Conservation (phyloP, 2,888 invertebrate species). For the Apodemia zela region DNA sequence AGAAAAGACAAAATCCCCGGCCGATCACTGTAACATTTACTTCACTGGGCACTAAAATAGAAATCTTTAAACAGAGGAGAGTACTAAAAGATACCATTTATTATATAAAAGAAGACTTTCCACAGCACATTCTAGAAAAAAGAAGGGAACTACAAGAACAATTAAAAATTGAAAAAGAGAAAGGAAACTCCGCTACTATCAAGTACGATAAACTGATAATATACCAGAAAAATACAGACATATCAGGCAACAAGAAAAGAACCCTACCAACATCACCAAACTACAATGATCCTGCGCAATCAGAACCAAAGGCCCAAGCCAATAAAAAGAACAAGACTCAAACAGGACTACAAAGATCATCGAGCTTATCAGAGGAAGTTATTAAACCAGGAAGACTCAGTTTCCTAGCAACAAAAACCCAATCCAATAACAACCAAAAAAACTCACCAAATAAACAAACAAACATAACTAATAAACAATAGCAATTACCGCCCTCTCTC, state of each 20-base stretch:
- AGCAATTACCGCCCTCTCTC: neutral
- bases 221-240: neutral
- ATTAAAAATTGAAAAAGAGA: constrained; percentile 20
- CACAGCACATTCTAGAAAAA: constrained; percentile 15
- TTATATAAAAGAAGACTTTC: constrained; percentile 18
- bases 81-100: constrained; percentile 14
- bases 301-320: constrained; percentile 19
- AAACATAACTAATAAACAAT: neutral
- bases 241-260: constrained; percentile 18
- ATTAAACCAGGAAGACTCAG: constrained; percentile 21
- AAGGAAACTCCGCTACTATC: constrained; percentile 21
- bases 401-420: neutral
- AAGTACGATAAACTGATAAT: constrained; percentile 23
- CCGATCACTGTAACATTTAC: neutral
- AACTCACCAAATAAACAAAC: neutral
- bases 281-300: neutral
- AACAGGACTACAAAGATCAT: constrained; percentile 15
- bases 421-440: neutral
- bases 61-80: neutral
- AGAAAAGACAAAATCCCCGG: neutral
- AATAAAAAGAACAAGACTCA: constrained; percentile 23
- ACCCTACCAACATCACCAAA: neutral
- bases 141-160: constrained; percentile 19
- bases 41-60: neutral
- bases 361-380: constrained; percentile 14